These are phyloP conservation scores for Luidia sarsii DNA, from an alignment of 53 echinoderm and acorn worm species.

Conservation along the genomic window DNA sequence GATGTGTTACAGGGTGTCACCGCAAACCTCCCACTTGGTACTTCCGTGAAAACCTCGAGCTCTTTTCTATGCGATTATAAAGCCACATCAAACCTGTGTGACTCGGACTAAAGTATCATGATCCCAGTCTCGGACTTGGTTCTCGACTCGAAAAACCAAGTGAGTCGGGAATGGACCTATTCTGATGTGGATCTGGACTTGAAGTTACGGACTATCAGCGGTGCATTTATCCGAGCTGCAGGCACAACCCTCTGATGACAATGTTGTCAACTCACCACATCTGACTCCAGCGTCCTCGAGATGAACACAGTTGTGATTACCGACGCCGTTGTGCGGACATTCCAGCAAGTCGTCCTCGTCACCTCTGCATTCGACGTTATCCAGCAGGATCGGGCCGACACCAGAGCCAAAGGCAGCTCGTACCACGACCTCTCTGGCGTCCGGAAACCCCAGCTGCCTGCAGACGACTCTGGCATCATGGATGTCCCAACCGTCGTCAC, in stretches of 20 bases:
- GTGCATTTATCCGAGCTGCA: not conserved
- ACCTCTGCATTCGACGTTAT: slow-evolving; percentile 36
- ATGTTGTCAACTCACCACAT: not conserved
- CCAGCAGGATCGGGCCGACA: slow-evolving; percentile 17
- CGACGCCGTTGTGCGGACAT: not conserved
- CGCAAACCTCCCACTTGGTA: too few species aligned
- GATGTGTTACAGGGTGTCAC: too few species aligned
- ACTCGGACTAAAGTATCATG: not conserved
- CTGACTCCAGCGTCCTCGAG: slow-evolving; percentile 27
- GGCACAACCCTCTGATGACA: not conserved
- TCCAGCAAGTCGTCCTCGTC: slow-evolving; percentile 28
- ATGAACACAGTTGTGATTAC: slow-evolving; percentile 25
- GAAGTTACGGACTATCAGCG: not conserved
- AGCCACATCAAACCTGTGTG: not conserved
- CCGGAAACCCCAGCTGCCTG: slow-evolving; percentile 44
- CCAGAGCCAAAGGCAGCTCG: slow-evolving; percentile 32
- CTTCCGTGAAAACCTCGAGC: too few species aligned
- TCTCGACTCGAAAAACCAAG: not conserved
- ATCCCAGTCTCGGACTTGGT: not conserved
- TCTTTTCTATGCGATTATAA: too few species aligned
- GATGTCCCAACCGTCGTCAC: slow-evolving; percentile 55
- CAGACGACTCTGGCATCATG: slow-evolving; percentile 62
- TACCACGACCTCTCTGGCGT: not conserved
- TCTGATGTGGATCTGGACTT: not conserved
- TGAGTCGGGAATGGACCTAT: not conserved